Conservation (phyloP, 1,140 invertebrate species). For the Hycleus phaleratus region DNA sequence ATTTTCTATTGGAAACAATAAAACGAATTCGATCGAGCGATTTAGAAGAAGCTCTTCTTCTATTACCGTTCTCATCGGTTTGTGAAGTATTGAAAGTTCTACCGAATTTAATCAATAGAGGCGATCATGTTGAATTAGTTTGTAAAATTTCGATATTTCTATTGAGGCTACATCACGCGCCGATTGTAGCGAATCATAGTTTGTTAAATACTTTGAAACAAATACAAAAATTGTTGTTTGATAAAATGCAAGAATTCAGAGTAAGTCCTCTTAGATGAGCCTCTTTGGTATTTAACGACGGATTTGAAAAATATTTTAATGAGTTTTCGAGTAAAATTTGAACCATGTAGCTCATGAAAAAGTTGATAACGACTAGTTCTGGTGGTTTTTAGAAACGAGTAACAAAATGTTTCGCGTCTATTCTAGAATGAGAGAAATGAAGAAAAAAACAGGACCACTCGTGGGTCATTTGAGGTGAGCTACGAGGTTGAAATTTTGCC, state of each 20-base stretch:
- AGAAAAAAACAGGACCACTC: too few relatives aligned
- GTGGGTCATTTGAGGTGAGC: too few relatives aligned
- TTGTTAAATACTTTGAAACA: slow-evolving; percentile 63
- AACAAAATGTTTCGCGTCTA: too few relatives aligned
- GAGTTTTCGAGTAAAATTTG: neutral
- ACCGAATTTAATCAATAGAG: slow-evolving; percentile 55
- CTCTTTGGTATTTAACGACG: neutral
- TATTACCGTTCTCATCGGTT: slow-evolving; percentile 77
- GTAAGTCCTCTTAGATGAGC: slow-evolving; percentile 43
- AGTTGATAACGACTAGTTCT: too few relatives aligned
- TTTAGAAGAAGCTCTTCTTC: slow-evolving; percentile 79
- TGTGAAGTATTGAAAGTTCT: slow-evolving; percentile 70
- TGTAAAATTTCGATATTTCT: slow-evolving; percentile 71
- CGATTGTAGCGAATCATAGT: slow-evolving; percentile 62
- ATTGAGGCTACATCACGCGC: slow-evolving; percentile 75
- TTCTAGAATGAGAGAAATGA: too few relatives aligned
- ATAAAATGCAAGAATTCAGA: slow-evolving; percentile 53
- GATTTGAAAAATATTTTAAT: neutral
- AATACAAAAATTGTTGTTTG: slow-evolving; percentile 51
- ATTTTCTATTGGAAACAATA: slow-evolving; percentile 76
- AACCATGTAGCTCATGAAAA: neutral
- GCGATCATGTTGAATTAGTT: slow-evolving; percentile 67
- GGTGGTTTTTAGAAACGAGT: too few relatives aligned
- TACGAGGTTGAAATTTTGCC: neutral
- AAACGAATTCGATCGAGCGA: slow-evolving; percentile 74